Conservation (phyloP, 2,888 invertebrate species). For the Melanargia galathea region DNA sequence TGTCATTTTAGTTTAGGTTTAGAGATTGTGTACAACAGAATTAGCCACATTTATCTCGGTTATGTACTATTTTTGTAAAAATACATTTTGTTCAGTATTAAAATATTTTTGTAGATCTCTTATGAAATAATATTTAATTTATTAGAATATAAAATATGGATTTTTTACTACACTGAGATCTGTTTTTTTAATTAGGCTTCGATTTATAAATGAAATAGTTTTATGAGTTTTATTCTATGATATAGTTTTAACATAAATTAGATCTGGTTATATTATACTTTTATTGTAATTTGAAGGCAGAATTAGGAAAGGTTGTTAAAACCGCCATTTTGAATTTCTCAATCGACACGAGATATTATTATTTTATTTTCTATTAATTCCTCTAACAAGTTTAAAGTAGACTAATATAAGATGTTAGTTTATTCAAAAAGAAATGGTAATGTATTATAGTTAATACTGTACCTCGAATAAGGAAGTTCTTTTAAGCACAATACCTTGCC, state of each 20-base stretch:
- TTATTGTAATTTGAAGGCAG: no score
- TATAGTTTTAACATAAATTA: background rate
- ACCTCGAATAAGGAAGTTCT: conserved; percentile 22
- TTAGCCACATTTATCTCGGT: no score
- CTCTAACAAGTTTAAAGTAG: background rate
- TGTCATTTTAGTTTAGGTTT: no score
- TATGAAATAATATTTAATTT: conserved; percentile 7
- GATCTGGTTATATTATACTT: no score
- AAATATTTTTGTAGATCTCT: conserved; percentile 6
- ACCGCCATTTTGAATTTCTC: background rate
- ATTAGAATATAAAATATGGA: background rate
- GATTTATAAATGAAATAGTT: background rate
- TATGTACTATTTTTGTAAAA: no score
- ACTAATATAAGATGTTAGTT: conserved; percentile 24
- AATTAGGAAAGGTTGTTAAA: background rate
- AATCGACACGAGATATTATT: conserved; percentile 1
- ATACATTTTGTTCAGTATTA: conserved; percentile 3
- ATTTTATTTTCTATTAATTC: background rate
- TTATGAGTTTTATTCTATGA: background rate
- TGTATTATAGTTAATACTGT: conserved; percentile 15
- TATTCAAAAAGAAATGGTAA: conserved; percentile 16
- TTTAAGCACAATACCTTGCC: conserved; percentile 55
- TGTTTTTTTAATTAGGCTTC: background rate
- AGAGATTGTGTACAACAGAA: no score
- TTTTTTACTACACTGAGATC: background rate